Base-by-base conservation (phyloP, 2,888 invertebrate species). In the Agapostemon virescens region DNA sequence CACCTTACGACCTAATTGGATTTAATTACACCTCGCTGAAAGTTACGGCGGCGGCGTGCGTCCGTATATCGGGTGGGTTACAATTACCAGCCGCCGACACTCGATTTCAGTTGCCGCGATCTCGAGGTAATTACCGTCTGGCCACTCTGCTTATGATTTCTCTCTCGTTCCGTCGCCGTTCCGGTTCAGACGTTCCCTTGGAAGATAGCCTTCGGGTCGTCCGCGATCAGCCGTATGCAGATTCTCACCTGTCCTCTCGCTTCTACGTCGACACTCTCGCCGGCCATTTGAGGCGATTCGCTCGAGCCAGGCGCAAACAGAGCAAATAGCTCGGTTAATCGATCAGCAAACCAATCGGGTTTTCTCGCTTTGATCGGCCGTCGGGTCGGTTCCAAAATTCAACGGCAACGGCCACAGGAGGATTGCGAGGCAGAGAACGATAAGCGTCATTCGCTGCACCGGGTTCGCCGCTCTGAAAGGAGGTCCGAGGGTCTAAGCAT, bases 1-100 rank as follows among this genome's bases (percentile, higher is more conserved):
- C 87, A 83, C 87, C 86, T 86, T 87, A 86, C 85, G 86, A 87
- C 83, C 86, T 87, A 87, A 87, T 87, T 87, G 86, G 85, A 77
- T 87, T 87, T 87, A 87, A 87, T 87, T 87, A 85, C 85, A 87
- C 64, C 84, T 71, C 77, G 69, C 85, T 81, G 78, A 82, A 85
- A 87, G 79, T 86, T 87, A 86, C 82, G 82, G 64, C 73, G 69
- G 38, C 67, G 45, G 33, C 81, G 76, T 74, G 71, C 69, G 61
- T 73, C 68, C 69, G 52, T 78, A 73, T 69, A 71, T 74, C 73
- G 74, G 83, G 77, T 80, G 61, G 87, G 61, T 86, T 67, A 80
- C 84, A 81, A 85, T 85, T 79, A 75, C 80, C 52, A 61, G 71
- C 71, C 77, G 80, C 61, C 73, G 74, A 74, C 72, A 58, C 71